Evolutionary conservation across 2,888 invertebrate species (phyloP), one percentile per base, ranked within the genome.

Genomic region (Malacosoma neustria): DNA sequence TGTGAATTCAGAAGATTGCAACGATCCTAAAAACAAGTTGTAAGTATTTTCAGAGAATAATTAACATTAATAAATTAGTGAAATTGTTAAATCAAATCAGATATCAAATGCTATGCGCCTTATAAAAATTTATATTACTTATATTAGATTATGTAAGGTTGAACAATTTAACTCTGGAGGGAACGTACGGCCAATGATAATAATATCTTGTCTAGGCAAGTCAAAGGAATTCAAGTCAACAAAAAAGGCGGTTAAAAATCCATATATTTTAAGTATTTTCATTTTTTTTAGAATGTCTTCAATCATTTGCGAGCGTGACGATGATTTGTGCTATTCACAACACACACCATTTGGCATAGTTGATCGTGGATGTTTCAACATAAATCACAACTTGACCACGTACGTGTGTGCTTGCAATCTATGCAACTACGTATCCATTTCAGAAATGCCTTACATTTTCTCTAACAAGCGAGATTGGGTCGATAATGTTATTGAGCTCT

Each of bases 291-390:
- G 79, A 50, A 61, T 75, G 38, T 58, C 70, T 11, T 64, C 72
- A 7, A 40, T 48, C 3, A 37, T 57, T 32, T 81, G 81, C 42
- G 48, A 61, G 32, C 52, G 49, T 40, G 61, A 64, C 6, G 64
- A 63, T 41, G 76, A 77, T 49, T 31, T 71, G 29, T 81, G 81
- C 51, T 80, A 72, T 51, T 64, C 76, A 5, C 55, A 63, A 51
- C 79, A 79, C 41, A 81, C 79, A 14, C 81, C 81, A 30, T 81
- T 81, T 39, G 81, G 81, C 9, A 51, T 81, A 43, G 54, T 81
- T 30, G 69, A 72, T 40, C 69, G 81, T 41, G 80, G 79, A 44
- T 81, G 81, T 48, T 72, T 55, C 48, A 73, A 72, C 52, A 41
- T 63, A 41, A 63, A 72, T 48, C 56, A 57, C 38, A 73, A 74